Conservation (phyloP, 2,888 invertebrate species). For the Pterobdella sp. region DNA sequence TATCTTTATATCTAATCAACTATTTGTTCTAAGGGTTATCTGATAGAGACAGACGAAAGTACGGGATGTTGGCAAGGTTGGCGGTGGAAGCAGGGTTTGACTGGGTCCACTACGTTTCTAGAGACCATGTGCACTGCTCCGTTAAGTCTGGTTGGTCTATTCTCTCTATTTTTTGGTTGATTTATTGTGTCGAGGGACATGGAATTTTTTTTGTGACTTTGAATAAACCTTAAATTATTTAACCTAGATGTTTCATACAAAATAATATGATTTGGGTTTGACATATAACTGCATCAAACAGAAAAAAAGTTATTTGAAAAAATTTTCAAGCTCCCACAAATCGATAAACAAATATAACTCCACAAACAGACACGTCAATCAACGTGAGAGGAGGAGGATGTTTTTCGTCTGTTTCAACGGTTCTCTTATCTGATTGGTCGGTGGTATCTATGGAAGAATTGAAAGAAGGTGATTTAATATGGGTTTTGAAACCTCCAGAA, state of each 20-base stretch:
- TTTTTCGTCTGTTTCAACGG: constrained; percentile 30
- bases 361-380: constrained; percentile 35
- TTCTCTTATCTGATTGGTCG: constrained; percentile 26
- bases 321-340: background rate
- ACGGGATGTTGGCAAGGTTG: constrained; percentile 87
- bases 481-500: constrained; percentile 31
- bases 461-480: constrained; percentile 33
- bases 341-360: background rate
- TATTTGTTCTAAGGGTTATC: constrained; percentile 62
- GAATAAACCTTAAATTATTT: background rate
- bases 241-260: no score
- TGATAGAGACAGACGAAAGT: constrained; percentile 72
- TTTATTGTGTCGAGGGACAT: background rate
- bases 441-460: constrained; percentile 29
- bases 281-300: background rate
- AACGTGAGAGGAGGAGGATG: constrained; percentile 36
- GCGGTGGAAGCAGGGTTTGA: constrained; percentile 96
- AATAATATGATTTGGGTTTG: background rate
- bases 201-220: background rate
- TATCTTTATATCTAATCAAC: no score
- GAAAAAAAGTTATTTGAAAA: background rate
- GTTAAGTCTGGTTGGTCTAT: constrained; percentile 79
- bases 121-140: constrained; percentile 89
- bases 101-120: constrained; percentile 93
- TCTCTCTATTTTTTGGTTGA: background rate